Evolutionary conservation across 2,888 invertebrate genomes (phyloP).

Genomic region (Lasioglossum figueresi): DNA sequence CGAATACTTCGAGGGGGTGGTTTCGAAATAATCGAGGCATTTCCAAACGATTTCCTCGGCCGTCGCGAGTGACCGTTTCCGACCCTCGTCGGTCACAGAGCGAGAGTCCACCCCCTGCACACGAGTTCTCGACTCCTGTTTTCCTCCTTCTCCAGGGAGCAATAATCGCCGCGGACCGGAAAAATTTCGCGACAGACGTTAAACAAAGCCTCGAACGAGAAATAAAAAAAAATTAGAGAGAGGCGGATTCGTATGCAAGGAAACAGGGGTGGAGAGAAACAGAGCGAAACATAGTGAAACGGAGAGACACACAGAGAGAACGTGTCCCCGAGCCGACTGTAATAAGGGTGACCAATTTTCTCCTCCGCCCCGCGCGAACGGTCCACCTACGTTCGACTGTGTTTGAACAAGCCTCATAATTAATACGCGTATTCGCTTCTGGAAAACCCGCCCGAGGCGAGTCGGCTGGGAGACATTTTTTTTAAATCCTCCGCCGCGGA

Average conservation of each 20-base stretch:
- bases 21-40: constrained; percentile 21
- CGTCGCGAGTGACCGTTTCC: constrained; percentile 16
- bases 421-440: constrained; percentile 81
- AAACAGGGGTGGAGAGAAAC: constrained; percentile 16
- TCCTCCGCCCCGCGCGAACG: constrained; percentile 28
- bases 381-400: constrained; percentile 75
- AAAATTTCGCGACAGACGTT: constrained; percentile 82
- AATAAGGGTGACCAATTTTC: constrained; percentile 76
- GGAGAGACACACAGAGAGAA: constrained; percentile 36
- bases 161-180: constrained; percentile 78
- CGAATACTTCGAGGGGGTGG: neutral
- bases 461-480: constrained; percentile 67
- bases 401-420: constrained; percentile 84
- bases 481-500: constrained; percentile 59
- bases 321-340: constrained; percentile 67
- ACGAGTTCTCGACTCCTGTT: constrained; percentile 52
- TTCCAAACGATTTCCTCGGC: constrained; percentile 48
- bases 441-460: constrained; percentile 58
- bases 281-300: constrained; percentile 14
- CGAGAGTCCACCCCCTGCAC: constrained; percentile 12
- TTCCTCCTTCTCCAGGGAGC: constrained; percentile 78
- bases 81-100: neutral
- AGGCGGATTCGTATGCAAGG: neutral
- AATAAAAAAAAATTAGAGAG: constrained; percentile 47
- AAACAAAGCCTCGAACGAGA: constrained; percentile 80